phyloP scores from a whole-genome alignment of 2,797 vertebrate species.

The Diplodus sargus region DNA sequence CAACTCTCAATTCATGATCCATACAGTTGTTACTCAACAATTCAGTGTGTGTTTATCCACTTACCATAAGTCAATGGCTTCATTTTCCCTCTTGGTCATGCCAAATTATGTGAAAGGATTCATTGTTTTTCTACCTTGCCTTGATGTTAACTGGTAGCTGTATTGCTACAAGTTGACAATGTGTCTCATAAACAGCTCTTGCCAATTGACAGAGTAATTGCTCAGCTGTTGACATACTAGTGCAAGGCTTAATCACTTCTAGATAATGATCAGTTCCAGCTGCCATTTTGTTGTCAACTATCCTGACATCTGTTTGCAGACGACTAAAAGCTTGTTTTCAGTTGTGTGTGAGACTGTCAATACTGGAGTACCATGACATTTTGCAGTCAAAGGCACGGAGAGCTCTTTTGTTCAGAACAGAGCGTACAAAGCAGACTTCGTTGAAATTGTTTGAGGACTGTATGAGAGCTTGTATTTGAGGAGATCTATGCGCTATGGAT shows the following conservation, averaged over 20 bases:
- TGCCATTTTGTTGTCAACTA: slow-evolving; percentile 67
- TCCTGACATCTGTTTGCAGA: slow-evolving; percentile 63
- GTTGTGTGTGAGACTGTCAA: slow-evolving; percentile 34
- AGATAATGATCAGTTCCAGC: slow-evolving; percentile 77
- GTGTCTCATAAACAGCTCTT: slow-evolving; percentile 67
- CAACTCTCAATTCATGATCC: neutral
- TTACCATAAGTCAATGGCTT: slow-evolving; percentile 33
- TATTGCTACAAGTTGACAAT: slow-evolving; percentile 47
- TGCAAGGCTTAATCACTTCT: slow-evolving; percentile 73
- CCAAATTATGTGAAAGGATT: slow-evolving; percentile 37
- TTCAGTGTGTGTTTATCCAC: slow-evolving; percentile 39
- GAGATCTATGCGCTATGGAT: neutral
- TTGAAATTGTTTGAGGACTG: slow-evolving; percentile 31
- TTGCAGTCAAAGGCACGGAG: slow-evolving; percentile 46
- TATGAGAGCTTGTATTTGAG: slow-evolving; percentile 8
- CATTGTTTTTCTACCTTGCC: slow-evolving; percentile 20
- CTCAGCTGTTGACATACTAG: slow-evolving; percentile 67
- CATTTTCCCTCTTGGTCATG: slow-evolving; percentile 1
- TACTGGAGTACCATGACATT: slow-evolving; percentile 36
- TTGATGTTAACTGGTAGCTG: slow-evolving; percentile 30
- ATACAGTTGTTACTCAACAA: slow-evolving; percentile 3
- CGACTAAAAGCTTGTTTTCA: slow-evolving; percentile 66
- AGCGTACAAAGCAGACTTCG: slow-evolving; percentile 15
- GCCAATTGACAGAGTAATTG: slow-evolving; percentile 76
- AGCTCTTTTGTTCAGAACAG: slow-evolving; percentile 43